These are phyloP conservation scores for Brevipalpus yothersi DNA, from an alignment of 1,140 invertebrate genomes.

Conservation along the genomic window DNA sequence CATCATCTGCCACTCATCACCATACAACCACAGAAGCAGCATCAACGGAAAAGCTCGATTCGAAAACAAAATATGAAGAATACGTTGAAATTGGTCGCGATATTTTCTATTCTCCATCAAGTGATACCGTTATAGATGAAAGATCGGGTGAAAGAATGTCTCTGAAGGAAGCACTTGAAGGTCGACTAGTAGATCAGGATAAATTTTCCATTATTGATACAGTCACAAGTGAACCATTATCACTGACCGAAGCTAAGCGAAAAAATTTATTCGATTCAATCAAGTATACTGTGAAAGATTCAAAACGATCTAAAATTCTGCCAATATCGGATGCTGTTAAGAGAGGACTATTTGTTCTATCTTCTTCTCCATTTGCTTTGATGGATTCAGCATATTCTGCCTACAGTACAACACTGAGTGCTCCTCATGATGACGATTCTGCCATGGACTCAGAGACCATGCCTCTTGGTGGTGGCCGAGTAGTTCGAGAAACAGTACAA, in stretches of 20 bases:
- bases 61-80: neutral
- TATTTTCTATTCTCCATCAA: neutral
- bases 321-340: conserved; percentile 31
- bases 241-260: conserved; percentile 55
- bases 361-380: neutral
- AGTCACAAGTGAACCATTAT: conserved; percentile 49
- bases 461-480: neutral
- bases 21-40: neutral
- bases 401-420: neutral
- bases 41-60: neutral
- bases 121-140: conserved; percentile 36
- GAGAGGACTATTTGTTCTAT: conserved; percentile 17
- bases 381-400: neutral
- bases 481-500: neutral
- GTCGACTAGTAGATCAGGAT: neutral
- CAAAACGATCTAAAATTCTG: conserved; percentile 42
- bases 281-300: conserved; percentile 42
- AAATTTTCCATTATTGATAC: conserved; percentile 52
- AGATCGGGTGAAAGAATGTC: conserved; percentile 50
- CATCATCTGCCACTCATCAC: neutral
- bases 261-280: conserved; percentile 49
- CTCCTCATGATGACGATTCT: neutral
- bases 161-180: conserved; percentile 42
- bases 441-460: neutral
- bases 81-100: neutral